Evolutionary conservation across 1,140 invertebrate genomes (phyloP).

Genomic region (Rhizoglyphus robini): DNA sequence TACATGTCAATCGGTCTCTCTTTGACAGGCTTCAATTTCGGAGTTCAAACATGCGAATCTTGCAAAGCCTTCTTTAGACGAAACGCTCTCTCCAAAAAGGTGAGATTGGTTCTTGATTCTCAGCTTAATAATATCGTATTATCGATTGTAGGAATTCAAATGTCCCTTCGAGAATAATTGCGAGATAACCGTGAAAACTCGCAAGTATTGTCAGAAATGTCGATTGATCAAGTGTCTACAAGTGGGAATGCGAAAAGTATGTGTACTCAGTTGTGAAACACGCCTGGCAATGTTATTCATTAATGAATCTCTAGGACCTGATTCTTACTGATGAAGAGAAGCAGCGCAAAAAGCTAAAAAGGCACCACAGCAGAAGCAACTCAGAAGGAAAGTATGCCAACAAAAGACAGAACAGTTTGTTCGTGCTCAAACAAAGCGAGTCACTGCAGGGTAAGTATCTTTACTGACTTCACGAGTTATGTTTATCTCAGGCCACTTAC

Average conservation of each 20-base stretch:
- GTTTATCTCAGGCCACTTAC: neutral
- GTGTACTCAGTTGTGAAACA: too few relatives aligned
- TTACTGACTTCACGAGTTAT: neutral
- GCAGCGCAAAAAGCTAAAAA: conserved; percentile 1
- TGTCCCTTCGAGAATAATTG: conserved; percentile 88
- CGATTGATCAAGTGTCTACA: conserved; percentile 42
- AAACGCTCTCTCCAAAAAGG: conserved; percentile 82
- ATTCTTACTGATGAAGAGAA: conserved; percentile 11
- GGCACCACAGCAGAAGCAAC: neutral
- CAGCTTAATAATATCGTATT: neutral
- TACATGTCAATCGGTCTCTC: too few relatives aligned
- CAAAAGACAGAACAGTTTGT: neutral
- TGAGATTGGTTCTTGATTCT: conserved; percentile 32
- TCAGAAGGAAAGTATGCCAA: neutral
- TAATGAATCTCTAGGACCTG: neutral
- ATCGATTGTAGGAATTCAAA: conserved; percentile 55
- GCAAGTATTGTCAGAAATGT: conserved; percentile 91
- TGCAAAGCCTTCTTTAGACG: conserved; percentile 85
- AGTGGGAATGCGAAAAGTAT: conserved; percentile 10
- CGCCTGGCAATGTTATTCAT: too few relatives aligned
- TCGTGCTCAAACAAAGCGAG: conserved; percentile 1
- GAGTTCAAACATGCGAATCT: conserved; percentile 1
- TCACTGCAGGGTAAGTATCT: neutral
- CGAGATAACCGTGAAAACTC: conserved; percentile 75
- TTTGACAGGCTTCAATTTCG: neutral